Evolutionary conservation across 1,140 invertebrate species (phyloP), one percentile per base, ranked within the genome.

Genomic region (Heliconius melpomene): DNA sequence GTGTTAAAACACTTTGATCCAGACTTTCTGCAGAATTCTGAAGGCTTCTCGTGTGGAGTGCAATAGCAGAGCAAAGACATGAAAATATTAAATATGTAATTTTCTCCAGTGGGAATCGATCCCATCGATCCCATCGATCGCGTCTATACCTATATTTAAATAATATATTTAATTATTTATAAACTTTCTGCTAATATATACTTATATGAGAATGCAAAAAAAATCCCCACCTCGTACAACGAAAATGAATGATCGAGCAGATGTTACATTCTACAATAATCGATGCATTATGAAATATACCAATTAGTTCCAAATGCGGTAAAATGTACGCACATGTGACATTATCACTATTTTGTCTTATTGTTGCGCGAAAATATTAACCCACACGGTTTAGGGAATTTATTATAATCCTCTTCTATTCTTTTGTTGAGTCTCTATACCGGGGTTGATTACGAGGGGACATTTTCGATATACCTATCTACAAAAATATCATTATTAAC

Each of bases 241-340:
- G n/a, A 26, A 26, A 6, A 75, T 76, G 77, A 82, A 57, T 74
- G 71, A 79, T 85, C 79, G 81, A 87, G 87, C 93, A 94, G 93
- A 94, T 93, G 93, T 92, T 90, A 74, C 89, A 81, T 89, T 86
- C 82, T 89, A 91, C 89, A 90, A 93, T 89, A 90, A 93, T 90
- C 82, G 83, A 85, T 78, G 83, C 83, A 88, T 93, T 93, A 93
- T 90, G 89, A 90, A 94, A 93, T 91, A 92, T 93, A 84, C 84
- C 92, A 94, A 94, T 94, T 94, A 94, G 93, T 94, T 91, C 89
- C 89, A 89, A 94, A 93, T 86, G 90, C 89, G 86, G 85, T 89
- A 89, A 91, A 90, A 89, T 88, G 83, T 86, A 88, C 87, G 87
- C 91, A 93, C 93, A 94, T 93, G 91, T 85, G 92, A 93, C 91